Evolutionary conservation across 2,888 invertebrate genomes (phyloP).

Genomic region (Dasysyrphus albostriatus): DNA sequence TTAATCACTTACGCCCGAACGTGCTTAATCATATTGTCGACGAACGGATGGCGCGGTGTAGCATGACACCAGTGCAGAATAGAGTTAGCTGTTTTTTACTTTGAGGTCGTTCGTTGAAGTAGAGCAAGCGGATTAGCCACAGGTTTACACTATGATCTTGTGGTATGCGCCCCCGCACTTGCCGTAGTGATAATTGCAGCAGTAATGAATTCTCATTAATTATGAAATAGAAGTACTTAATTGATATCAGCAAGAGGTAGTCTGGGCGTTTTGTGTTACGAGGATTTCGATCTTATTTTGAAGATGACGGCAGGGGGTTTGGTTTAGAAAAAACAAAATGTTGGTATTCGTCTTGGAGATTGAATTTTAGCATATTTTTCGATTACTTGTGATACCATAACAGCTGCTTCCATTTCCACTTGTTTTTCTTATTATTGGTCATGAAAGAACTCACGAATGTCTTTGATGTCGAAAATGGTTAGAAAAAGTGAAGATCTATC

Average conservation of each 20-base stretch:
- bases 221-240: slow-evolving; percentile 55
- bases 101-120: slow-evolving; percentile 34
- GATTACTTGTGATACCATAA: too few relatives aligned
- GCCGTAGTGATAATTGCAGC: slow-evolving; percentile 55
- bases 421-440: too few relatives aligned
- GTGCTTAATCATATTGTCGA: slow-evolving; percentile 51
- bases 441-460: too few relatives aligned
- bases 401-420: too few relatives aligned
- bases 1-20: slow-evolving; percentile 63
- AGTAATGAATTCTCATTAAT: slow-evolving; percentile 66
- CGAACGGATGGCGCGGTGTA: background rate
- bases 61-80: background rate
- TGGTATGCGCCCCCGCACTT: slow-evolving; percentile 58
- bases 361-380: too few relatives aligned
- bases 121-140: slow-evolving; percentile 65
- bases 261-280: background rate
- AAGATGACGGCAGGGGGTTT: background rate
- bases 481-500: too few relatives aligned
- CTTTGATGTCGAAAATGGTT: too few relatives aligned
- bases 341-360: too few relatives aligned
- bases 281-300: background rate
- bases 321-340: background rate
- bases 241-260: slow-evolving; percentile 34
- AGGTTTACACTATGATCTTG: slow-evolving; percentile 52
- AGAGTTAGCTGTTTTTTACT: background rate